phyloP scores from a whole-genome alignment of 1,140 invertebrate genomes.

The Drosophila varians region DNA sequence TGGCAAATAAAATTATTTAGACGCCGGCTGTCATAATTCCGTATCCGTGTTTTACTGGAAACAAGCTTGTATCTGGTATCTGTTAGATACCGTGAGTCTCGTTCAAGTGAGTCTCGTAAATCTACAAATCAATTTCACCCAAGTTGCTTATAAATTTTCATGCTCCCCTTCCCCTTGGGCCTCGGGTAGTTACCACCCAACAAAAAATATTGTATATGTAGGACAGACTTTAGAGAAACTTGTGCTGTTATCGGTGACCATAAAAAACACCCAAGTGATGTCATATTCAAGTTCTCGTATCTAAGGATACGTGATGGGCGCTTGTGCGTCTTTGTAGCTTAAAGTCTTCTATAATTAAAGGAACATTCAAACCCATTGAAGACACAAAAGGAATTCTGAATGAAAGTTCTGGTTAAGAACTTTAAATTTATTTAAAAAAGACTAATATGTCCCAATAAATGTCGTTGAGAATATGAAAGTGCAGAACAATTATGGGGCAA shows the following conservation, averaged over 20 bases:
- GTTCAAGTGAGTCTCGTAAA: conserved; percentile 33
- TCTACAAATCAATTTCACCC: conserved; percentile 63
- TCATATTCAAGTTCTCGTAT: conserved; percentile 18
- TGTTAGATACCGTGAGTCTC: conserved; percentile 3
- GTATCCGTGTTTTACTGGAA: background rate
- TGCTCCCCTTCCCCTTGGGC: background rate
- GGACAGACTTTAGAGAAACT: conserved; percentile 9
- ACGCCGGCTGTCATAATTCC: conserved; percentile 6
- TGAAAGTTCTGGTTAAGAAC: background rate
- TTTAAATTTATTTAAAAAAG: background rate
- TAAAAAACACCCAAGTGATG: conserved; percentile 15
- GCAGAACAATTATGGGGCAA: background rate
- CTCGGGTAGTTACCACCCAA: background rate
- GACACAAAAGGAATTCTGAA: no score
- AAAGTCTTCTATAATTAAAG: background rate
- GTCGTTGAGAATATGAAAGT: background rate
- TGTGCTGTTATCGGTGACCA: conserved; percentile 45
- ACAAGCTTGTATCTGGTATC: conserved; percentile 8
- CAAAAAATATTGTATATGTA: background rate
- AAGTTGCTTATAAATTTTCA: conserved; percentile 58
- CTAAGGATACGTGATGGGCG: background rate
- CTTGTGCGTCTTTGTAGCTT: background rate
- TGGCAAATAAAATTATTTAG: conserved; percentile 49
- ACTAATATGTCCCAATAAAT: no score
- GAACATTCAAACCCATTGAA: background rate